Conservation (phyloP, 2,888 invertebrate species). For the Taenaris catops region DNA sequence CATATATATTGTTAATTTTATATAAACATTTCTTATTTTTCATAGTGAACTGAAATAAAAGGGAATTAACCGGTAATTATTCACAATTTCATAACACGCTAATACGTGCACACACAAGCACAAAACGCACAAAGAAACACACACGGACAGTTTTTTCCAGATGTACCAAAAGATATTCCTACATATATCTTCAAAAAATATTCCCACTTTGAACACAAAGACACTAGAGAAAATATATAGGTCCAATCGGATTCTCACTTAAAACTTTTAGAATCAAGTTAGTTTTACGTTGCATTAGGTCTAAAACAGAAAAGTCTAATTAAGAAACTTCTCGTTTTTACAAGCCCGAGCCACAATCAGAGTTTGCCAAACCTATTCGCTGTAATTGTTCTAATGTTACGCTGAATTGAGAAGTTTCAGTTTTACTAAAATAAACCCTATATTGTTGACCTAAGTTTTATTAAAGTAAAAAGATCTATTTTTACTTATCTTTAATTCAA, state of each 20-base stretch:
- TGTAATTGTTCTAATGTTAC: slow-evolving; percentile 22
- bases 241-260: slow-evolving; percentile 18
- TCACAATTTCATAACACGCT: no score
- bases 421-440: slow-evolving; percentile 7
- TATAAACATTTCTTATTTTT: no score
- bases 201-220: not conserved
- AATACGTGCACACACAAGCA: no score
- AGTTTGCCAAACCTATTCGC: slow-evolving; percentile 19
- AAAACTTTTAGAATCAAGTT: slow-evolving; percentile 18
- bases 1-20: no score
- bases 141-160: no score
- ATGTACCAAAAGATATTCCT: no score
- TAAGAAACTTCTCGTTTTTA: slow-evolving; percentile 24
- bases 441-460: no score
- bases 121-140: no score
- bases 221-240: slow-evolving; percentile 18
- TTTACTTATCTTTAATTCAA: not conserved
- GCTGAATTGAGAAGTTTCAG: slow-evolving; percentile 10
- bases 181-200: no score
- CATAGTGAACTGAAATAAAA: no score
- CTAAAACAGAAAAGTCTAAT: slow-evolving; percentile 27
- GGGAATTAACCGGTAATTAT: no score
- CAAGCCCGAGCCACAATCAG: slow-evolving; percentile 16
- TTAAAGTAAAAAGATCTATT: slow-evolving; percentile 1
- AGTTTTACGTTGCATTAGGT: slow-evolving; percentile 20